Evolutionary conservation across 2,888 invertebrate genomes (phyloP).

Genomic region (Noctua janthe): DNA sequence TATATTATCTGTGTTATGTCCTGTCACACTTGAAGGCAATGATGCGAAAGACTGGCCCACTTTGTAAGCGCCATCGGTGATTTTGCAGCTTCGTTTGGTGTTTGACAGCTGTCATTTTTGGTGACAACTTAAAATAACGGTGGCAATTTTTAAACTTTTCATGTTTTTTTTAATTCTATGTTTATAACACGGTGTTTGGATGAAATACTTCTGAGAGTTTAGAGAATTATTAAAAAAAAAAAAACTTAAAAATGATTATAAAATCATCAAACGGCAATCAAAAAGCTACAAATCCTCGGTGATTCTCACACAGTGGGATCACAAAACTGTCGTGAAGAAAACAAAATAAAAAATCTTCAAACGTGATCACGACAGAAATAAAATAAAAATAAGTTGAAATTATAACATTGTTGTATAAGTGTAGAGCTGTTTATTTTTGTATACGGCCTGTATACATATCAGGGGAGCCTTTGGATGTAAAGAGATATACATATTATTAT

Average conservation of each 20-base stretch:
- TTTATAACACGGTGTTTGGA: not conserved
- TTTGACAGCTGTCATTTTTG: constrained; percentile 38
- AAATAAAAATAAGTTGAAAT: constrained; percentile 58
- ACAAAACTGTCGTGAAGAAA: constrained; percentile 35
- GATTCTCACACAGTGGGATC: constrained; percentile 32
- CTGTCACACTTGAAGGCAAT: constrained; percentile 71
- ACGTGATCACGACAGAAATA: constrained; percentile 37
- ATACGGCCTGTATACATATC: constrained; percentile 88
- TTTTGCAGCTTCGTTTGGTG: constrained; percentile 6
- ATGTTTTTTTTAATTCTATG: too few species aligned
- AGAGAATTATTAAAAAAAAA: not conserved
- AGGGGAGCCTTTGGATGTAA: constrained; percentile 84
- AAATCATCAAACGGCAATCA: not conserved
- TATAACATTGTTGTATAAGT: constrained; percentile 80
- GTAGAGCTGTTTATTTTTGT: constrained; percentile 89
- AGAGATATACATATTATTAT: constrained; percentile 66
- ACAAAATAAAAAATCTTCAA: not conserved
- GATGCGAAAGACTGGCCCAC: constrained; percentile 59
- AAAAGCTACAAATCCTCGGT: constrained; percentile 16
- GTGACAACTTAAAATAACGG: not conserved
- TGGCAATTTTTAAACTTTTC: not conserved
- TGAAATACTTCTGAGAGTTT: too few species aligned
- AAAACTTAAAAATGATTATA: not conserved
- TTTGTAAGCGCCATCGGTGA: constrained; percentile 34
- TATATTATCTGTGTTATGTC: constrained; percentile 69